Base-by-base conservation (phyloP, 2,113 vertebrate genomes). In the Heterotis niloticus region DNA sequence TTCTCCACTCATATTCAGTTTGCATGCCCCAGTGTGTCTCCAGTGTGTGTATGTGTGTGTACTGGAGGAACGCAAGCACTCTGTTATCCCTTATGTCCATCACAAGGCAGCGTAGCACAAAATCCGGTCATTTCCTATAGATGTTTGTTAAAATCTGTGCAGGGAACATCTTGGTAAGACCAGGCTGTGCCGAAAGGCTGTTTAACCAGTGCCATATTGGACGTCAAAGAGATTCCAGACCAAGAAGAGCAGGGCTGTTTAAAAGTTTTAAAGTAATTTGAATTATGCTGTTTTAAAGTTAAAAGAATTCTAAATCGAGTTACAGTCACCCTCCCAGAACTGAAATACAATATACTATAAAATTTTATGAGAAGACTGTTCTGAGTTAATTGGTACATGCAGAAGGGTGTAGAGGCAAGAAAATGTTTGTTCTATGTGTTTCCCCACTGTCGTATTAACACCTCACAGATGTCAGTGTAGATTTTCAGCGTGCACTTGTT, bases 151-250 rank as follows among this genome's bases (percentile, higher is more conserved):
- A 13, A 74, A n/a, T n/a, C n/a, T n/a, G n/a, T n/a, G n/a, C n/a
- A n/a, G n/a, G n/a, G n/a, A 26, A 28, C 52, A 74, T 74, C 52
- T 16, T 74, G 71, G 57, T 23, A 24, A 28, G 52, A 65, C 17
- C n/a, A 65, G n/a, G 18, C n/a, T 65, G 2, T 65, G 10, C n/a
- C n/a, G 64, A 57, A 88, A 89, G 81, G 84, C 86, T 88, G 86
- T 83, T 84, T 84, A 83, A 81, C 85, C 87, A 87, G 87, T 83
- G 87, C 7, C 7, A 44, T 44, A 7, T 44, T 44, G 34, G 34
- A 44, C 7, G 34, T 44, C 34, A n/a, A n/a, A n/a, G n/a, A n/a
- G n/a, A 44, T 44, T 7, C 7, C 34, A 44, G 7, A 4, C 7
- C 34, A 44, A 2, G 34, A 44, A 44, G 34, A 44, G 7, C 34